These are phyloP conservation scores for Diabrotica balteata DNA, from an alignment of 2,888 invertebrate genomes.

Conservation along the genomic window DNA sequence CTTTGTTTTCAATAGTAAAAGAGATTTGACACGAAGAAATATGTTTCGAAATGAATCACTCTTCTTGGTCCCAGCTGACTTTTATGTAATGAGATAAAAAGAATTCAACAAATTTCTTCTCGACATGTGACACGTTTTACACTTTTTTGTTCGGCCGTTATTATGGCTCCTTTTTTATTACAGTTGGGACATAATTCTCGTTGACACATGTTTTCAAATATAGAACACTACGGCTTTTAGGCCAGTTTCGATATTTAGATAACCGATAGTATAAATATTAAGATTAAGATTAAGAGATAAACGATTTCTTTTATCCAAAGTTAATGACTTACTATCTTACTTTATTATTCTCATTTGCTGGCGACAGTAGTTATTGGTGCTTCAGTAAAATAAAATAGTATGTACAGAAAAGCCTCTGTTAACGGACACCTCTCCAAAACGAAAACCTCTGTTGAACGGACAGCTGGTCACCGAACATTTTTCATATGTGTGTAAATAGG, in stretches of 20 bases:
- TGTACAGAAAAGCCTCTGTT: no score
- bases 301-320: no score
- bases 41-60: slow-evolving; percentile 44
- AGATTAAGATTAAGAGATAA: no score
- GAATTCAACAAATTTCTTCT: slow-evolving; percentile 38
- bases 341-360: no score
- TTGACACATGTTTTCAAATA: slow-evolving; percentile 34
- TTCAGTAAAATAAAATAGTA: no score
- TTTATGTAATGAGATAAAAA: slow-evolving; percentile 43
- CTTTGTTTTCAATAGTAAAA: slow-evolving; percentile 41
- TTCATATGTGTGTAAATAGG: no score
- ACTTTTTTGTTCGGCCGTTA: slow-evolving; percentile 27
- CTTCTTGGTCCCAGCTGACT: slow-evolving; percentile 37
- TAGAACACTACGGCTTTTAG: slow-evolving; percentile 24
- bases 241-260: not conserved
- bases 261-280: no score
- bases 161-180: slow-evolving; percentile 26
- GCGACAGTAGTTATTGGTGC: no score
- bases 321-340: no score
- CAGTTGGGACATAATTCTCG: slow-evolving; percentile 29
- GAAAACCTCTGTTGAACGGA: no score
- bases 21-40: slow-evolving; percentile 44
- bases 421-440: no score
- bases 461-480: no score
- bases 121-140: slow-evolving; percentile 34